Base-by-base conservation (phyloP, 2,113 vertebrate species). In the Archocentrus centrarchus region DNA sequence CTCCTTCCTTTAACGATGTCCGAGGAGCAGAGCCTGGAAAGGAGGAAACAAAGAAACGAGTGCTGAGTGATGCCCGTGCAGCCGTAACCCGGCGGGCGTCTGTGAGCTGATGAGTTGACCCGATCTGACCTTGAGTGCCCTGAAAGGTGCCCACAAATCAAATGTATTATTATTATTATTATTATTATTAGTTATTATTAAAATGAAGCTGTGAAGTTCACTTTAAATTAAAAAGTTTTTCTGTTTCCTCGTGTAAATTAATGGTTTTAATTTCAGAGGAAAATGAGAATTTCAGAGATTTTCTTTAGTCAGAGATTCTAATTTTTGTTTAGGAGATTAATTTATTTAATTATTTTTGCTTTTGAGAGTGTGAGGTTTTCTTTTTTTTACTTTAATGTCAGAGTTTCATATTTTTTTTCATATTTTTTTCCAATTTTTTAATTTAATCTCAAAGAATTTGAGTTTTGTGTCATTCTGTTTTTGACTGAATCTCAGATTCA, bases 71-170 rank as follows among this genome's bases (percentile, higher is more conserved):
- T 15, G 47, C 47, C 47, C 14, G 15, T 9, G 41, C 44, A 27
- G 64, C 47, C 64, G 47, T 9, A 1, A 9, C 15, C 13, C 14
- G 44, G 41, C 1, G 1, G 9, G 41, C 41, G 2, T 70, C 41
- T 20, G 24, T 5, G 0, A 5, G 3, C 44, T 30, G 11, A 20
- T 3, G 0, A 5, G 3, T 22, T 50, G 11, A 20, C 15, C 41
- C 1, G 3, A 50, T 44, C 30, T 30, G 30, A 30, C 30, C 4
- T 30, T 30, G 30, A 30, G 30, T 30, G 30, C 30, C 30, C 30
- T 30, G 3, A 30, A 30, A 30, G 30, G 30, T 4, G 30, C 30
- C 30, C 30, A 4, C 30, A 30, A 30, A 30, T 30, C 5, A 30
- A 30, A 30, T 30, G 30, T 30, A 5, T 5, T 5, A 30, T 30